Evolutionary conservation across 2,888 invertebrate species (phyloP), one percentile per base, ranked within the genome.

Genomic region (Sarcophaga rosellei): DNA sequence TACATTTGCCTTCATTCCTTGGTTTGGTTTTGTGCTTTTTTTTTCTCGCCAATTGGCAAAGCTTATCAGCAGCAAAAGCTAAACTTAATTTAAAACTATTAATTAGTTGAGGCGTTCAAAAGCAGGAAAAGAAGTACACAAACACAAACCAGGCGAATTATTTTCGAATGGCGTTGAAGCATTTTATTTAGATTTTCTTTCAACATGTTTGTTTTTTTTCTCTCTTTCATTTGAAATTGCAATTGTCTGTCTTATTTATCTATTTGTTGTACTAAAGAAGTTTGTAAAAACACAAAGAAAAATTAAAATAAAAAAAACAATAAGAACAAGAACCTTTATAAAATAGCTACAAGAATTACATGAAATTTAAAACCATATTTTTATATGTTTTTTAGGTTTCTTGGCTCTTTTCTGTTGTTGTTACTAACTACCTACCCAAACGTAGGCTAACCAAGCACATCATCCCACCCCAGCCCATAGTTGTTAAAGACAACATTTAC

Each of bases 61-160:
- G 63, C 12, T 82, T 82, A 77, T 82, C 82, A 72, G 59, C 11
- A 59, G 75, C 75, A 76, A 81, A 76, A 72, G 82, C 25, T 76
- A 70, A 76, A 63, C 65, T 82, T 76, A 81, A 81, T 81, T 81
- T 75, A 77, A 82, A 77, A 82, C 82, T 82, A 76, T 82, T 82
- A 82, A 82, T 82, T 82, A 82, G 82, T 77, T 66, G 76, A 66
- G 65, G 82, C 65, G 82, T 76, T 65, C 63, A 69, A 81, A 76
- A 72, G 70, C 65, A 35, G 47, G 12, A 12, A 53, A 53, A 53
- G 53, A 53, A 53, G 15, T 17, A 53, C 53, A 53, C 53, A 53
- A 57, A 68, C n/a, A 63, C 12, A n/a, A 68, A 53, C 61, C 68
- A 76, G 62, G 21, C 62, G 35, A 62, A 53, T 35, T 69, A 75